Base-by-base conservation (phyloP, 2,888 invertebrate genomes). In the Rotaria sp. region DNA sequence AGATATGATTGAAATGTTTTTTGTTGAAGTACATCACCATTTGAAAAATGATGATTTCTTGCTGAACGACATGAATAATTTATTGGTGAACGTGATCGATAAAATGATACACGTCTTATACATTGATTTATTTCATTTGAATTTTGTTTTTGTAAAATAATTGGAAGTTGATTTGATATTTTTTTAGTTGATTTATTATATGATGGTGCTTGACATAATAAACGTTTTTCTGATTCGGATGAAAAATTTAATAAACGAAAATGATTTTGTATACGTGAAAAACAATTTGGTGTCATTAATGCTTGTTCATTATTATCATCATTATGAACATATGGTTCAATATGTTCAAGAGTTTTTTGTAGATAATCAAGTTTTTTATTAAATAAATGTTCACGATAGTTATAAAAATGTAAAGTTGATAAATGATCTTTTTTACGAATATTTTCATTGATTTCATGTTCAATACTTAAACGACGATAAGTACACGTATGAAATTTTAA, bases 211-310 rank as follows among this genome's bases (percentile, higher is more conserved):
- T 41, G 45, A 80, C 45, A 45, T 80, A 80, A 45, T 45, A 80
- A 80, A 13, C 80, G 80, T 80, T 80, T 41, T 80, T 80, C 45
- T 26, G 80, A 45, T 45, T 80, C 15, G 8, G 80, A n/a, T 80
- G 80, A n/a, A 80, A 80, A 80, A 26, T 80, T 80, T n/a, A 80
- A 45, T 26, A 80, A n/a, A 45, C 80, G 80, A 41, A 45, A 80
- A n/a, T 80, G 80, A 80, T 80, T 80, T 45, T 80, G 45, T n/a
- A 80, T 45, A 45, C 80, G 80, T 13, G 80, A 10, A 80, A 80
- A 35, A n/a, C 80, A 80, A 80, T 41, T 80, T 45, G 80, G 80
- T n/a, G n/a, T 26, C 45, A n/a, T 45, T 26, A 41, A 41, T 26
- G 41, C 1, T 45, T 80, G 2, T 26, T 45, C 45, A 26, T 80